Evolutionary conservation across 1,140 invertebrate genomes (phyloP), one percentile per base, ranked within the genome.

Genomic region (Orchesella cincta): DNA sequence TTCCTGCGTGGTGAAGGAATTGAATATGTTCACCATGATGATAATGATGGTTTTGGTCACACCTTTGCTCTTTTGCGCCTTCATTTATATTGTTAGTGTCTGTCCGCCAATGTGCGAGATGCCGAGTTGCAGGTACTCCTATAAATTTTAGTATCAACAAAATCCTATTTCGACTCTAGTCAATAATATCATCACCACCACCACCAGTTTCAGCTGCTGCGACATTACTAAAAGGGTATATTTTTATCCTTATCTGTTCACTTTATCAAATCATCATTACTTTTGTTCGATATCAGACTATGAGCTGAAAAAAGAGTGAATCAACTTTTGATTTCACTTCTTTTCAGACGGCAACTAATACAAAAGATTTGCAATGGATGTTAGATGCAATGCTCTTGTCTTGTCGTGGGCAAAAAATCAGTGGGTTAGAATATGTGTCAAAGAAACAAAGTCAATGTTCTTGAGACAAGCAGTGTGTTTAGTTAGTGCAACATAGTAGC

Each of bases 41-140:
- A 57, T 57, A 57, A 26, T n/a, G 23, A 57, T 57, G 52, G 23
- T 57, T 57, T 57, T 57, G 52, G 52, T 57, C 52, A 57, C 52
- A 57, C 52, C 52, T 57, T 57, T 57, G 52, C 52, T 57, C 52
- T 26, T 57, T 57, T 57, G 52, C 23, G 52, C 52, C 52, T 46
- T 46, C 39, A 23, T 57, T 57, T 14, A 18, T n/a, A 26, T 57
- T 57, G 23, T 18, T 26, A 57, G 23, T 23, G 23, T 57, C 23
- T 57, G 52, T 57, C 52, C 52, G 23, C 23, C 52, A 57, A 18
- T 23, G 52, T 46, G 39, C 39, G 18, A 46, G 39, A 46, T 5
- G 39, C 18, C n/a, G n/a, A 46, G 5, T 8, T 46, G 39, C 39
- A 46, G 18, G 18, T 46, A 46, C 18, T 8, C 39, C 18, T 46